These are phyloP conservation scores for Belonocnema kinseyi DNA, from an alignment of 1,140 invertebrate genomes.

Conservation along the genomic window DNA sequence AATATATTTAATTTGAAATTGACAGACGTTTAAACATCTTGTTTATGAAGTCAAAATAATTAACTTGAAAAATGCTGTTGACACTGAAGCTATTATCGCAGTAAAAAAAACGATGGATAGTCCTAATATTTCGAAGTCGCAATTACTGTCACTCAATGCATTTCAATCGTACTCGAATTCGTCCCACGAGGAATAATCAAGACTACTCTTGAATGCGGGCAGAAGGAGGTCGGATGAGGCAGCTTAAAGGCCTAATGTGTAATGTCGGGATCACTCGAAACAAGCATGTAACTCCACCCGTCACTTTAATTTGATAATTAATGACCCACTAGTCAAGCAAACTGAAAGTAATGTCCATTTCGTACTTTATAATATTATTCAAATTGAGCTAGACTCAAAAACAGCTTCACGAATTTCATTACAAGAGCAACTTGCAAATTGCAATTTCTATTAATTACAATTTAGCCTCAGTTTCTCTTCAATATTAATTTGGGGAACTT, in stretches of 20 bases:
- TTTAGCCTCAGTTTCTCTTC: too few species aligned
- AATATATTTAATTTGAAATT: too few species aligned
- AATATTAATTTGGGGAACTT: too few species aligned
- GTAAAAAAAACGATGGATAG: neutral
- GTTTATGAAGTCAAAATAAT: too few species aligned
- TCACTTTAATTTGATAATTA: constrained; percentile 20
- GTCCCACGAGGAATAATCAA: constrained; percentile 27
- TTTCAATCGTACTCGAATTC: constrained; percentile 12
- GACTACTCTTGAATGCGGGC: constrained; percentile 12
- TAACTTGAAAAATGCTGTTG: too few species aligned
- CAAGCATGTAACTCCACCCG: constrained; percentile 10
- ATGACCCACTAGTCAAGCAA: constrained; percentile 25
- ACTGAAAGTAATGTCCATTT: constrained; percentile 21
- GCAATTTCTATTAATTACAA: neutral
- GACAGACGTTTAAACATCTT: too few species aligned
- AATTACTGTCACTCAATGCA: constrained; percentile 21
- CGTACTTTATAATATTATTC: neutral
- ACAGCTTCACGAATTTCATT: neutral
- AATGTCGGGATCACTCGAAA: constrained; percentile 14
- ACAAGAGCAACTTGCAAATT: neutral
- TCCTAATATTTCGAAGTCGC: neutral
- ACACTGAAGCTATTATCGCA: too few species aligned
- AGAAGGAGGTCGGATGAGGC: constrained; percentile 11
- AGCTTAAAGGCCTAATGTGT: constrained; percentile 2
- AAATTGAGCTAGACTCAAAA: neutral